Percentiles rank a stretch among this genome's conserved stretches.
These are phyloP conservation scores for Emydocephalus ijimae DNA, from an alignment of 2,113 vertebrate species.

Conservation along the genomic window DNA sequence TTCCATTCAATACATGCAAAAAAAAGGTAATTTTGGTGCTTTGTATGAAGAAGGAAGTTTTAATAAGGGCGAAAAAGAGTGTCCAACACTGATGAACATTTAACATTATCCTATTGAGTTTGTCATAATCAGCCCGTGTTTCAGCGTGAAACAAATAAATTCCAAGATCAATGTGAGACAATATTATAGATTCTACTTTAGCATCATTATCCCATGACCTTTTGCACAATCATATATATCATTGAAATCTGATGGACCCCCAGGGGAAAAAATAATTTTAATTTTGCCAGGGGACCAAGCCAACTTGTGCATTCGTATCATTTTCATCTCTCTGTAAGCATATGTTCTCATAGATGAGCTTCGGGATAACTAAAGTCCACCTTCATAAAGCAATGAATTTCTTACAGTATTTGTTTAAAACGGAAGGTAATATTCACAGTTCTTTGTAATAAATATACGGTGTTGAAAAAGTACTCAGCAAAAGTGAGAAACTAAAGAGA, in stretches of 20 bases:
- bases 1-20: neutral
- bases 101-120: neutral
- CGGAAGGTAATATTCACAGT: neutral
- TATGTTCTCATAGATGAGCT: neutral
- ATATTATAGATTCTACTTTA: neutral
- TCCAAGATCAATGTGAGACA: neutral
- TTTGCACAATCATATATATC: neutral
- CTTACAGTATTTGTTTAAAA: neutral
- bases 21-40: neutral
- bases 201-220: neutral
- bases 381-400: neutral
- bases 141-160: neutral
- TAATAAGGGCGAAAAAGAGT: neutral
- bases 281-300: neutral
- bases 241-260: neutral
- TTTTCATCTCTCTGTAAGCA: neutral
- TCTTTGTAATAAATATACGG: neutral
- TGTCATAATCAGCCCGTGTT: neutral
- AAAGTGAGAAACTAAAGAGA: neutral
- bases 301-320: neutral
- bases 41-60: neutral
- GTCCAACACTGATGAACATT: neutral
- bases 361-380: neutral
- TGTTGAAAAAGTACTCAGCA: neutral
- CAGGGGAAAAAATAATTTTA: neutral